Base-by-base conservation (phyloP, 2,888 invertebrate genomes). In the Macaria notata region DNA sequence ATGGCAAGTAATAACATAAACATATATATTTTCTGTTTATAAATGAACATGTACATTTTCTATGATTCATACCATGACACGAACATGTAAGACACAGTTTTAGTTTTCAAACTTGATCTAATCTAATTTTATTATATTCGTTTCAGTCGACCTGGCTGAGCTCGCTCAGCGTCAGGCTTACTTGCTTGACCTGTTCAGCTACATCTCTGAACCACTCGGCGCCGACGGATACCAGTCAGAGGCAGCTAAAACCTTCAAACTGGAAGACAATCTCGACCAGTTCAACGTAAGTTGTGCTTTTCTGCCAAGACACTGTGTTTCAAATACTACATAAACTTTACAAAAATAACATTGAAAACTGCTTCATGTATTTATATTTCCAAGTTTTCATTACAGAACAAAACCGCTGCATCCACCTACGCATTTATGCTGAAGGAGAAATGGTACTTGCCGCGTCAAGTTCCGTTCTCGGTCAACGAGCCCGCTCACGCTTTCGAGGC, bases 401-500 rank as follows among this genome's bases (percentile, higher is more conserved):
- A 36, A 7, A 36, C 33, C 3, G 33, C 33, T 36, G 33, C 33
- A 7, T 4, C 5, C 4, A 36, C 33, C 4, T 36, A 36, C 33
- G 4, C 4, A 33, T 5, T 8, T 39, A 78, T 93, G 65, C 92
- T 93, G 71, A 84, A 92, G 49, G 74, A 89, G 49, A 81, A 90
- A 47, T 92, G 93, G 67, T 74, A 92, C 39, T 80, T 95, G 43
- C 94, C 94, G 2, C 88, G 91, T 44, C 92, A 92, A 46, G 89
- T 93, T 45, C 92, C 93, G 3, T 95, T 94, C 89, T 92, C 93
- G 5, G 73, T 92, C 44, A 84, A 92, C 58, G 85, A 94, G 65
- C 76, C 83, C 9, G 78, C 81, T 3, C 94, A 95, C 60, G 85
- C 92, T 50, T 91, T 93, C 68, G 94, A 96, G 75, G 94, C 93